Evolutionary conservation across 2,113 vertebrate species (phyloP), one percentile per base, ranked within the genome.

Genomic region (Seriola quinqueradiata): DNA sequence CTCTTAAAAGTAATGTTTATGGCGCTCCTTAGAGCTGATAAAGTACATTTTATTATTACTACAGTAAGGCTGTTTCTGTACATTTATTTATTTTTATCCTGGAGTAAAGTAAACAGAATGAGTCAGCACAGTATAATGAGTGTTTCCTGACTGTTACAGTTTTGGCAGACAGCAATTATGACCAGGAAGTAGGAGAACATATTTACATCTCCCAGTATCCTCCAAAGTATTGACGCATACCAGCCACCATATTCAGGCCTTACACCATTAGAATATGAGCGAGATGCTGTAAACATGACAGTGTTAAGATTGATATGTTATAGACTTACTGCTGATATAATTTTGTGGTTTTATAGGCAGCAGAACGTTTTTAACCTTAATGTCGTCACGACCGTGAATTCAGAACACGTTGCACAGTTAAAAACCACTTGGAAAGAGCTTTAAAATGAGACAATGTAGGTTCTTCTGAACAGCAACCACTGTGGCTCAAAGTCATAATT

Each of bases 21-120:
- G 38, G 63, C 1, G 34, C n/a, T 46, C 54, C 25, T 48, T 42
- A 38, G 46, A 77, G 65, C 42, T 50, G 21, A 68, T 68, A 59
- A 67, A 61, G 32, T 34, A 57, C 25, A 0, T 28, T 42, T 42
- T 10, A 52, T 76, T 55, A 77, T 60, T 60, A 69, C 59, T 69
- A 61, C 75, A 25, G 7, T 23, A 38, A 21, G 10, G 14, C 71
- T 63, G 44, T 74, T 74, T 63, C 21, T 52, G 44, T 13, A 25
- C 23, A 4, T 57, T 57, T 63, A 25, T 25, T 28, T 28, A 2
- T 63, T 59, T 21, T 59, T 12, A 58, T 61, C 71, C 28, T 1
- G 42, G 19, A 32, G 28, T 14, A 32, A 25, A 25, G 1, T 66
- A 25, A 28, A 17, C 40, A 21, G 13, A 36, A 36, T 65, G 21